Evolutionary conservation across 2,888 invertebrate genomes (phyloP).

Genomic region (Nesidiocoris tenuis): DNA sequence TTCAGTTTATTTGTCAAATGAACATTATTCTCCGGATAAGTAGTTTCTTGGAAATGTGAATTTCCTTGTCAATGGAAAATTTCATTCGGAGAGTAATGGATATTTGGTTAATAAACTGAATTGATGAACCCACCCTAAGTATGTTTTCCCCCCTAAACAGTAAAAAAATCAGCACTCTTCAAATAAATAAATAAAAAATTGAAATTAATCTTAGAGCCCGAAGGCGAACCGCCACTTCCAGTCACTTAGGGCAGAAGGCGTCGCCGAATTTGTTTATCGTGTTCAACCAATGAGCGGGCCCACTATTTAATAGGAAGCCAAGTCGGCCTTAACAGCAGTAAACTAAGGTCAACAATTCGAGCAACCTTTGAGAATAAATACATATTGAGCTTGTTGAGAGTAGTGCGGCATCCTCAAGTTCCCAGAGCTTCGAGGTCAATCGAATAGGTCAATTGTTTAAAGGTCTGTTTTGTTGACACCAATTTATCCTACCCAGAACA

Average conservation of each 20-base stretch:
- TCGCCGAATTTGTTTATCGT: conserved; percentile 15
- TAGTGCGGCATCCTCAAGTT: conserved; percentile 6
- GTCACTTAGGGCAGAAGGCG: conserved; percentile 5
- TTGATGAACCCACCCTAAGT: too few species aligned
- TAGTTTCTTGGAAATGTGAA: too few species aligned
- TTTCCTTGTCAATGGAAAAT: too few species aligned
- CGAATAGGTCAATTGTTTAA: conserved; percentile 40
- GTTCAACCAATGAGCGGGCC: conserved; percentile 17
- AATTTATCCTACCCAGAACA: conserved; percentile 43
- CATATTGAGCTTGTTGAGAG: conserved; percentile 39
- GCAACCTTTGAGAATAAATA: conserved; percentile 38
- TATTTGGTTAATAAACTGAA: too few species aligned
- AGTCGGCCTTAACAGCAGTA: background rate
- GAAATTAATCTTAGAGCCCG: too few species aligned
- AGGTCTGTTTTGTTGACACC: conserved; percentile 47
- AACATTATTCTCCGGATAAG: too few species aligned
- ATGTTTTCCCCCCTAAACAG: too few species aligned
- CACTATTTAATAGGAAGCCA: background rate
- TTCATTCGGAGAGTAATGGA: too few species aligned
- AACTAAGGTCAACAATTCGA: conserved; percentile 31
- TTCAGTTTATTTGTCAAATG: too few species aligned
- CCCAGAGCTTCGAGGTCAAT: conserved; percentile 39
- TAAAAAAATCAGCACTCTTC: too few species aligned
- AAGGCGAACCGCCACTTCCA: too few species aligned
- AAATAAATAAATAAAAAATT: too few species aligned